Base-by-base conservation (phyloP, 2,113 vertebrate genomes). In the Rhinichthys klamathensis region DNA sequence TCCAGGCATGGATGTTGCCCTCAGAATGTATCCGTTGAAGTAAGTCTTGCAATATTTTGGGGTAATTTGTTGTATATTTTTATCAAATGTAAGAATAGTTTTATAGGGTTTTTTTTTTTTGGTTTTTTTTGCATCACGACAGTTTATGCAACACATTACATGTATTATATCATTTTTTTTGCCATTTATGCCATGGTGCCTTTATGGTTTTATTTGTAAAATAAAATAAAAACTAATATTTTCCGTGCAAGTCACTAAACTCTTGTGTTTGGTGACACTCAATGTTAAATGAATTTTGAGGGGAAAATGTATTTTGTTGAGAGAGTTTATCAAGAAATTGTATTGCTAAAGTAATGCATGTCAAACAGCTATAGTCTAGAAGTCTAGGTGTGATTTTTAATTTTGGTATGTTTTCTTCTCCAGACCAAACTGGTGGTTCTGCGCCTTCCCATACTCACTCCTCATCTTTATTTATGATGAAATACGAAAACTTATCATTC, bases 381-480 rank as follows among this genome's bases (percentile, higher is more conserved):
- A n/a, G n/a, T n/a, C n/a, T 21, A 3, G 70, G 70, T 73, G 41
- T n/a, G 12, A 46, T 25, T 61, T 30, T 6, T 30, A 51, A 76
- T 32, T 21, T 76, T 32, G 74, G 49, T 12, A 9, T 3, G 1
- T 30, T 54, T 76, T 76, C 1, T 32, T 84, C 87, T 91, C 16
- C 87, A 96, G 95, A 90, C 94, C 94, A 85, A 95, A 91, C 91
- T 96, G 95, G 95, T 96, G 95, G 95, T 96, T 96, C 93, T 96
- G 95, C 88, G 95, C 95, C 89, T 94, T 96, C 90, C 95, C 95
- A 0, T 96, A 96, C 90, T 95, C 94, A 85, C 94, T 95, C 83
- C 94, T 96, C 82, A 96, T 96, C 93, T 96, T 96, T 91, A 92
- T 96, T 92, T 96, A 96, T 90, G 95, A 96, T 93, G 95, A 96